These are phyloP conservation scores for Holotrichia oblita DNA, from an alignment of 1,140 invertebrate genomes.

Conservation along the genomic window DNA sequence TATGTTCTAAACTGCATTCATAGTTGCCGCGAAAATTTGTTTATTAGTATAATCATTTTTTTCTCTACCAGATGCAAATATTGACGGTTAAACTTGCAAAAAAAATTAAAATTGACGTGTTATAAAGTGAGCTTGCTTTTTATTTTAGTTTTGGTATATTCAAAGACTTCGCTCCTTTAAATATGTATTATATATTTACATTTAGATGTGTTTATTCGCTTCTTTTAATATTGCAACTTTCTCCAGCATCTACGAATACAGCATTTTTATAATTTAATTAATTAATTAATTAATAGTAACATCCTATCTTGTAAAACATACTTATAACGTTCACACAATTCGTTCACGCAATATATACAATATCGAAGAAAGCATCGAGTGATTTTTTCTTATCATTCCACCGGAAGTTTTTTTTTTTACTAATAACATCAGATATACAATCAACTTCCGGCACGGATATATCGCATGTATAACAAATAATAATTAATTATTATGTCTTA, in stretches of 20 bases:
- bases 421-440: constrained; percentile 50
- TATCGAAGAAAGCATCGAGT: constrained; percentile 50
- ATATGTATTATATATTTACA: constrained; percentile 32
- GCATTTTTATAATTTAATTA: constrained; percentile 42
- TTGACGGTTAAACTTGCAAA: background rate
- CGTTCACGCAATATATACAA: constrained; percentile 55
- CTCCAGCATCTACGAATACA: constrained; percentile 33
- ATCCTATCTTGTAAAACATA: constrained; percentile 46
- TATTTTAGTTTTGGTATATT: background rate
- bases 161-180: background rate
- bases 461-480: constrained; percentile 45
- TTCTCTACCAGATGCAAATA: too few species aligned
- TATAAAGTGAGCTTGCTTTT: background rate
- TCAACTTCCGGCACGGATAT: constrained; percentile 49
- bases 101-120: background rate
- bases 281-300: constrained; percentile 44
- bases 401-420: constrained; percentile 47
- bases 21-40: background rate
- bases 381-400: constrained; percentile 43
- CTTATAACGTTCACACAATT: constrained; percentile 47
- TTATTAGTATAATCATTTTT: too few species aligned
- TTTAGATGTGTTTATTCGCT: constrained; percentile 33
- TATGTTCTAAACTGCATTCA: constrained; percentile 40
- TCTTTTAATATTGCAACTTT: constrained; percentile 39
- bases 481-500: constrained; percentile 41